Percentiles rank a stretch among this genome's conserved stretches.
These are phyloP conservation scores for Chydorus sphaericus DNA, from an alignment of 2,888 invertebrate genomes.

Conservation along the genomic window DNA sequence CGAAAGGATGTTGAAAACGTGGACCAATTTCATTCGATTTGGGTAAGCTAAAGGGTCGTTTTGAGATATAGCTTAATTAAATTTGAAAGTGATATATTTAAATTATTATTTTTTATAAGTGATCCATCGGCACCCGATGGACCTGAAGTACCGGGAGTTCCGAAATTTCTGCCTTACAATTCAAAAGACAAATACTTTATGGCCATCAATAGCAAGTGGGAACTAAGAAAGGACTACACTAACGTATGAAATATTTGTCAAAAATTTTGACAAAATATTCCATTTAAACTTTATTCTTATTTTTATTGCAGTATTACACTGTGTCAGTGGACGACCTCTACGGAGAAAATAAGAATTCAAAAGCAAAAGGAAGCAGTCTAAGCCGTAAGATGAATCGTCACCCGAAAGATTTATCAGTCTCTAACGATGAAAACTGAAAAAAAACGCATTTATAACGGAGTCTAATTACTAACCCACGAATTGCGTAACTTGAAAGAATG, in stretches of 20 bases:
- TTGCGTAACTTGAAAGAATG: no score
- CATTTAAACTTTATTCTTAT: not conserved
- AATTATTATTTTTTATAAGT: not conserved
- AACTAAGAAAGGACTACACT: conserved; percentile 7
- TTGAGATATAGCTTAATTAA: not conserved
- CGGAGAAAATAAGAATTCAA: no score
- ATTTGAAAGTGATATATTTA: no score
- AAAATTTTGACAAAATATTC: not conserved
- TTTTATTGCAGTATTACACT: not conserved
- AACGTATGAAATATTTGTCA: not conserved
- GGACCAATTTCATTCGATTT: conserved; percentile 31
- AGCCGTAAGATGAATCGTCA: no score
- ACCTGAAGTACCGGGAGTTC: not conserved
- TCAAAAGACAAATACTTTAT: conserved; percentile 2
- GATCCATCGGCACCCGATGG: conserved; percentile 8
- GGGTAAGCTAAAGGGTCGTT: conserved; percentile 23
- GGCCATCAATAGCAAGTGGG: conserved; percentile 3
- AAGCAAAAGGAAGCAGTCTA: no score
- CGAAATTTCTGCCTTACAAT: conserved; percentile 9
- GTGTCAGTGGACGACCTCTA: not conserved
- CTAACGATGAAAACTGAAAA: no score
- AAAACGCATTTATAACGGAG: no score
- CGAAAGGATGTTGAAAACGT: conserved; percentile 32
- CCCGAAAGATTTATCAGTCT: no score
- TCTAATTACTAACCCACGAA: no score